phyloP scores from a whole-genome alignment of 2,113 vertebrate species.

The Aegotheles bennettii region DNA sequence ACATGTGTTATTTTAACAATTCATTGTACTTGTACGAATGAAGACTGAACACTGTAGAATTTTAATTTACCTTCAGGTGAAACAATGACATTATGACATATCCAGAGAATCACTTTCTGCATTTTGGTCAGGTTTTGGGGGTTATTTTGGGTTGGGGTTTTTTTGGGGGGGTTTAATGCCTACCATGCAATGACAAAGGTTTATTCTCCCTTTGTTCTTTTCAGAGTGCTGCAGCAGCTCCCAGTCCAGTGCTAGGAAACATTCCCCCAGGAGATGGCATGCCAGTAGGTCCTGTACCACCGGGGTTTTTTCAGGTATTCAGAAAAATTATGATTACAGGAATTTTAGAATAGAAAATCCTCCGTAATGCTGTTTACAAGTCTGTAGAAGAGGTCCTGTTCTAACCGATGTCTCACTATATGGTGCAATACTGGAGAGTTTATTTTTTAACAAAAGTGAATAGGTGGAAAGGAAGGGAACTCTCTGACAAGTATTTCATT shows the following conservation, averaged over 20 bases:
- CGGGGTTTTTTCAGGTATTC: constrained; percentile 97
- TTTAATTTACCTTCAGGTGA: constrained; percentile 1
- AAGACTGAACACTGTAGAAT: neutral
- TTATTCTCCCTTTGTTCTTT: constrained; percentile 80
- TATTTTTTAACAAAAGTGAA: neutral
- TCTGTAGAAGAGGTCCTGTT: constrained; percentile 50
- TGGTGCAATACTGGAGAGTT: constrained; percentile 3
- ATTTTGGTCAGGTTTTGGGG: constrained; percentile 41
- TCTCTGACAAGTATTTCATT: neutral
- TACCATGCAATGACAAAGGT: constrained; percentile 77
- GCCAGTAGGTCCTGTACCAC: constrained; percentile 95
- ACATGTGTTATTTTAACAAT: neutral
- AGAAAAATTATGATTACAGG: constrained; percentile 70
- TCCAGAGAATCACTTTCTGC: constrained; percentile 19
- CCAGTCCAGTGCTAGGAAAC: constrained; percentile 94
- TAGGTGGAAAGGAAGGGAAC: neutral
- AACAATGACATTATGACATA: neutral
- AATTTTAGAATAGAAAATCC: constrained; percentile 64
- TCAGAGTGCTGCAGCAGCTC: constrained; percentile 95
- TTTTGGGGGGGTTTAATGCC: constrained; percentile 44
- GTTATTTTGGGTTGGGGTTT: neutral
- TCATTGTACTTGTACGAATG: neutral
- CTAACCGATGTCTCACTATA: constrained; percentile 24
- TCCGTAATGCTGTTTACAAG: constrained; percentile 27
- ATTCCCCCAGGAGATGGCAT: constrained; percentile 97